These are phyloP conservation scores for Sparus aurata DNA, from an alignment of 2,797 vertebrate species.

Conservation along the genomic window DNA sequence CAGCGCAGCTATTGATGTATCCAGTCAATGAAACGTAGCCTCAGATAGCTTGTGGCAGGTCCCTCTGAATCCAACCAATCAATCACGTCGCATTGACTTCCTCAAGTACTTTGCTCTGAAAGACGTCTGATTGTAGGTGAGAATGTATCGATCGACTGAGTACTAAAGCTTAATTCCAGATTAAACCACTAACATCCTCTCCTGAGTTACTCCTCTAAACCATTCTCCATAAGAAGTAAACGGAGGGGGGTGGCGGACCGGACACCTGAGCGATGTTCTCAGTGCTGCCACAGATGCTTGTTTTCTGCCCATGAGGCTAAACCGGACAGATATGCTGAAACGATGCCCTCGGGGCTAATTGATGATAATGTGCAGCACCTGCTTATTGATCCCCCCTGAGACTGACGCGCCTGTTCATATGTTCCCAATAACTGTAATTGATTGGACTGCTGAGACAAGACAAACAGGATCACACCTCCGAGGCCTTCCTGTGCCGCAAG, in stretches of 20 bases:
- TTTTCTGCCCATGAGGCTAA: slow-evolving; percentile 29
- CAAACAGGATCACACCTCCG: slow-evolving; percentile 47
- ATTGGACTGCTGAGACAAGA: slow-evolving; percentile 51
- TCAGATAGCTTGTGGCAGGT: slow-evolving; percentile 24
- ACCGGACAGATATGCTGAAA: slow-evolving; percentile 37
- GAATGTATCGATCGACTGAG: slow-evolving; percentile 47
- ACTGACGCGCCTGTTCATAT: slow-evolving; percentile 58
- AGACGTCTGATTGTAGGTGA: slow-evolving; percentile 42
- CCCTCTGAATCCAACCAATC: slow-evolving; percentile 47
- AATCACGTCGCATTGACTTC: slow-evolving; percentile 37
- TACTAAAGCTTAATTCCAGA: slow-evolving; percentile 55
- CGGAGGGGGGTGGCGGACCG: slow-evolving; percentile 4
- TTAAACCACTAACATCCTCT: slow-evolving; percentile 57
- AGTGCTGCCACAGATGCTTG: background rate
- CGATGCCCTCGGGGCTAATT: slow-evolving; percentile 53
- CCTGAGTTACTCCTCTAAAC: slow-evolving; percentile 27
- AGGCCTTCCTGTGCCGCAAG: slow-evolving; percentile 15
- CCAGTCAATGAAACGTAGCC: slow-evolving; percentile 29
- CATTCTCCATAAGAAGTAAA: slow-evolving; percentile 26
- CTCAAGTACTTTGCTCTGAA: slow-evolving; percentile 35
- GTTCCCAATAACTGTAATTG: slow-evolving; percentile 65
- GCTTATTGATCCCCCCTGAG: slow-evolving; percentile 64
- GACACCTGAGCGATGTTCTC: background rate
- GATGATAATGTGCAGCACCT: slow-evolving; percentile 58
- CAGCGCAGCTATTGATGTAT: slow-evolving; percentile 38